Base-by-base conservation (phyloP, 2,797 vertebrate genomes). In the Dermochelys coriacea region DNA sequence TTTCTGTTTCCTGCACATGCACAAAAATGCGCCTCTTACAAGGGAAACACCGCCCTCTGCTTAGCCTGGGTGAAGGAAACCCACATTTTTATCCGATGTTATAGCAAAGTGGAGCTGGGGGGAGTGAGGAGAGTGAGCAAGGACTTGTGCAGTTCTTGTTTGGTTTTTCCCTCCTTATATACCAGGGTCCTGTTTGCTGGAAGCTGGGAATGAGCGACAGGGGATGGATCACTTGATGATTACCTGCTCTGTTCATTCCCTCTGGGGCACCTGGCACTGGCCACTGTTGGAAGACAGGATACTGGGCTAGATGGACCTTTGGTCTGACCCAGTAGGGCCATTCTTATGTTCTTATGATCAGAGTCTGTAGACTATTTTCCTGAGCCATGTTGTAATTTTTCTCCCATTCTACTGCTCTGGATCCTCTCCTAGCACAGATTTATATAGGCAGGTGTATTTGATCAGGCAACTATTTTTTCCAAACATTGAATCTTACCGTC, bases 401-500 rank as follows among this genome's bases (percentile, higher is more conserved):
- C 45, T 49, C 45, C 74, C 45, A 18, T 47, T 49, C 45, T 31
- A 49, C 27, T 49, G 27, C 27, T 18, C 74, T 49, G 45, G 15
- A 77, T 31, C 45, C 25, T 18, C 25, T 77, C 74, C 45, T 8
- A 77, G 45, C 45, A 31, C 74, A 49, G 27, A 31, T 77, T 49
- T 41, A 41, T n/a, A 71, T 23, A 37, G 37, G 5, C 37, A 23
- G 37, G n/a, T 23, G 19, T 5, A 47, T 15, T 77, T 45, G 77
- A 31, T 14, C 27, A 49, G 74, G 74, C 71, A 77, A 45, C 74
- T 49, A 18, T 31, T 21, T 34, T 41, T 82, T 37, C 1, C 41
- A 68, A 74, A 6, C 8, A 0, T 0, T 37, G 37, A 45, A 45
- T 11, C 0, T 0, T 9, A 4, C 6, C 15, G 9, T 92, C 41